Conservation (phyloP, 1,140 invertebrate species). For the Ostrea denselamellosa region DNA sequence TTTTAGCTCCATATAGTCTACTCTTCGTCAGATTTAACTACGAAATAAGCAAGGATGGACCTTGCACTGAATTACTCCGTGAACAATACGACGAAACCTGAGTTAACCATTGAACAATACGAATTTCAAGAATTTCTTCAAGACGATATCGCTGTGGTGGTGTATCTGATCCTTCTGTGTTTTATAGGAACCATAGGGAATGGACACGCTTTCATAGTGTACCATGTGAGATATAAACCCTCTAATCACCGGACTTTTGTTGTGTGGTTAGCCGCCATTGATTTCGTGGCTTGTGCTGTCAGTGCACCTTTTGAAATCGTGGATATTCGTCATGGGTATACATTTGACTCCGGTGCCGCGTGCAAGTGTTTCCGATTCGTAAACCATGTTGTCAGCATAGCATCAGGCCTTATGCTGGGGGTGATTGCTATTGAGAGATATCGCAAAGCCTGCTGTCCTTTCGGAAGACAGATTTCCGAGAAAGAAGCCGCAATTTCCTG, state of each 20-base stretch:
- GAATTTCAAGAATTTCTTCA: constrained; percentile 52
- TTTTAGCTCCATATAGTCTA: not conserved
- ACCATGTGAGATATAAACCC: constrained; percentile 49
- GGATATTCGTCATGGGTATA: constrained; percentile 54
- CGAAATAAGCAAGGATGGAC: not conserved
- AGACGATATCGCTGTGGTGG: constrained; percentile 44
- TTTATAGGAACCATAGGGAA: constrained; percentile 55
- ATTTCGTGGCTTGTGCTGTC: constrained; percentile 49
- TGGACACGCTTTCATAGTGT: constrained; percentile 49
- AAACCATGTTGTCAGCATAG: constrained; percentile 49
- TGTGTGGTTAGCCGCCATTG: constrained; percentile 51
- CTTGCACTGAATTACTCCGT: not conserved
- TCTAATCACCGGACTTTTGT: constrained; percentile 56
- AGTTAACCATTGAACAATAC: constrained; percentile 33
- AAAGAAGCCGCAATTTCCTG: constrained; percentile 38
- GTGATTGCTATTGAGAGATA: constrained; percentile 57
- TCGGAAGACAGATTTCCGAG: constrained; percentile 8
- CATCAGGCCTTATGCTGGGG: constrained; percentile 49
- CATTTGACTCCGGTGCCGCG: constrained; percentile 40
- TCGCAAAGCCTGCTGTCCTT: constrained; percentile 30
- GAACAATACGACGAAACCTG: not conserved
- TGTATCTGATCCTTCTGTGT: constrained; percentile 46
- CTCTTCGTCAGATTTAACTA: not conserved
- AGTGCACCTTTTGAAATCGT: constrained; percentile 55
- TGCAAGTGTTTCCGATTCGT: constrained; percentile 54